Conservation (phyloP, 2,797 vertebrate species). For the Pteronotus mesoamericanus region DNA sequence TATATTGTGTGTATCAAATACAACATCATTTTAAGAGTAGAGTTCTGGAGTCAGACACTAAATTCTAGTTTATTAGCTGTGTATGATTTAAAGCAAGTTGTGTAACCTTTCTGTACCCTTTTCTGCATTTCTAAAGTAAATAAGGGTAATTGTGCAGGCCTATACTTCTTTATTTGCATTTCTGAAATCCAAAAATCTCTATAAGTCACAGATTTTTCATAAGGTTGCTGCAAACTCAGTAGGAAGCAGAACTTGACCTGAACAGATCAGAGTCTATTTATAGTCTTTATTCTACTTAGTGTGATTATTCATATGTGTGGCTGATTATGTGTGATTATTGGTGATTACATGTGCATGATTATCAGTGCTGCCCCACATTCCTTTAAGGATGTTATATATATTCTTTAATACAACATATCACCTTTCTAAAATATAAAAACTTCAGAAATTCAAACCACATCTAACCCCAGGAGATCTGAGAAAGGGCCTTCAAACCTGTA, state of each 20-base stretch:
- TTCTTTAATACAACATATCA: not conserved
- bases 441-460: not conserved
- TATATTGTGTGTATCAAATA: not conserved
- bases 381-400: not conserved
- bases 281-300: not conserved
- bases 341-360: not conserved
- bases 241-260: conserved; percentile 1
- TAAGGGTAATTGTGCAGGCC: not conserved
- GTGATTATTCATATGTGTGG: not conserved
- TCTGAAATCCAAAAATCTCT: not conserved
- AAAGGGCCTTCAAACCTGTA: not conserved
- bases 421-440: not conserved
- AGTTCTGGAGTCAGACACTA: not conserved
- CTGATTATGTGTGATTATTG: not conserved
- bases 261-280: not conserved
- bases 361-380: not conserved
- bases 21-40: not conserved
- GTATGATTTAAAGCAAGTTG: not conserved
- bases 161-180: not conserved
- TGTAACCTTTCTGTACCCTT: not conserved
- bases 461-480: not conserved
- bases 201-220: not conserved
- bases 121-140: not conserved
- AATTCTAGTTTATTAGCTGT: not conserved
- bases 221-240: not conserved